These are phyloP conservation scores for Drosophila trapezifrons DNA, from an alignment of 1,140 invertebrate genomes.

Conservation along the genomic window DNA sequence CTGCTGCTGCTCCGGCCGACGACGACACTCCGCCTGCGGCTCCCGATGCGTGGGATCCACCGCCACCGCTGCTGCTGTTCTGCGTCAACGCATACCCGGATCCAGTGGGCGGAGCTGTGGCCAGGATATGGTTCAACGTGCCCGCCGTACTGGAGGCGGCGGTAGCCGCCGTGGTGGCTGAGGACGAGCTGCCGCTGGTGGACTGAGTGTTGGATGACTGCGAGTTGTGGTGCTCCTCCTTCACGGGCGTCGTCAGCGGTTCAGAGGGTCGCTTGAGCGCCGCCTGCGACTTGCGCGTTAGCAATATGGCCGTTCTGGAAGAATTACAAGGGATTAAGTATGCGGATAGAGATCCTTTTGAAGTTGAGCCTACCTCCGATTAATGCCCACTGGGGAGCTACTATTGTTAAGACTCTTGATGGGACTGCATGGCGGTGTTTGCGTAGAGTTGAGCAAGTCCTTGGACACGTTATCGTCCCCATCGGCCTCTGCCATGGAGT, in stretches of 20 bases:
- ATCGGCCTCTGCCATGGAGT: conserved; percentile 79
- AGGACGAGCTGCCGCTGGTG: conserved; percentile 75
- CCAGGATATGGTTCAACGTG: conserved; percentile 39
- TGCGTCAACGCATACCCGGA: conserved; percentile 60
- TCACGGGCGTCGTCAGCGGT: conserved; percentile 73
- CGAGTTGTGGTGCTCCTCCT: conserved; percentile 83
- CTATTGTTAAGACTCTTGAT: conserved; percentile 82
- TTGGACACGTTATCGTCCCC: conserved; percentile 62
- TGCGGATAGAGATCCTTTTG: neutral
- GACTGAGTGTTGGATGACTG: conserved; percentile 81
- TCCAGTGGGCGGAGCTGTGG: conserved; percentile 41
- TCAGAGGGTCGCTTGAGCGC: conserved; percentile 85
- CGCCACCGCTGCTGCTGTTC: conserved; percentile 45
- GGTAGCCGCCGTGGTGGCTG: conserved; percentile 78
- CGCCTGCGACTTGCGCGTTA: conserved; percentile 90
- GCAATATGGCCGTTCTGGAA: conserved; percentile 90
- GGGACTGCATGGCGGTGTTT: conserved; percentile 83
- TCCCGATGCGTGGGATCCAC: conserved; percentile 2
- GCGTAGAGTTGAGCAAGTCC: conserved; percentile 62
- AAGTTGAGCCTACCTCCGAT: conserved; percentile 85
- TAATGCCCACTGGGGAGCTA: conserved; percentile 87
- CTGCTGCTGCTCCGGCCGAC: conserved; percentile 27
- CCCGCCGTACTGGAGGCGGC: conserved; percentile 71
- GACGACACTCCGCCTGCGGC: conserved; percentile 3
- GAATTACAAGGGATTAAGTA: neutral